Conservation (phyloP, 1,140 invertebrate genomes). For the Lordiphosa clarofinis region DNA sequence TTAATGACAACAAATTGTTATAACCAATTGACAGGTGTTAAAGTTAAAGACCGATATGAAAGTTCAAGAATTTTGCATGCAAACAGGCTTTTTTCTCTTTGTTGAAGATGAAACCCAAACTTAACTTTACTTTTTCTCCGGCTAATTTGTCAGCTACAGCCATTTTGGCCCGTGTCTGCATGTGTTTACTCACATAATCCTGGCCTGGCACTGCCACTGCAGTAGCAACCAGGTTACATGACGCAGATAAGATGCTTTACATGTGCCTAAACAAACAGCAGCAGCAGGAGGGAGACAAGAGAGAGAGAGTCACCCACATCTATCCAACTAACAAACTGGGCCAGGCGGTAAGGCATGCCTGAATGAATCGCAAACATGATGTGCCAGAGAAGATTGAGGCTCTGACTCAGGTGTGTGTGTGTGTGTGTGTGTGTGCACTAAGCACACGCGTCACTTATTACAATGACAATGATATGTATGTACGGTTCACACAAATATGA, state of each 20-base stretch:
- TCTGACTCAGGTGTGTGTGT: slow-evolving; percentile 27
- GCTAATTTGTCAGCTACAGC: slow-evolving; percentile 15
- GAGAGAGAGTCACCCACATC: slow-evolving; percentile 26
- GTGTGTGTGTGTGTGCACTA: slow-evolving; percentile 39
- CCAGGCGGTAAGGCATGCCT: slow-evolving; percentile 51
- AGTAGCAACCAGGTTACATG: slow-evolving; percentile 44
- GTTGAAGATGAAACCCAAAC: no score
- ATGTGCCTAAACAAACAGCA: slow-evolving; percentile 72
- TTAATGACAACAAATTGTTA: slow-evolving; percentile 71
- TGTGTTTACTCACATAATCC: slow-evolving; percentile 57
- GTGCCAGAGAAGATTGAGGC: slow-evolving; percentile 7
- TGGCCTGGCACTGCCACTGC: slow-evolving; percentile 26
- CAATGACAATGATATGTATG: slow-evolving; percentile 72
- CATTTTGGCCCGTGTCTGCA: slow-evolving; percentile 5
- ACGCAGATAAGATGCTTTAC: slow-evolving; percentile 71
- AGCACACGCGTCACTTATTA: slow-evolving; percentile 72
- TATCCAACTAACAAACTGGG: slow-evolving; percentile 46
- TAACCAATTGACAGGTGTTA: slow-evolving; percentile 62
- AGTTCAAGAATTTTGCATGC: slow-evolving; percentile 23
- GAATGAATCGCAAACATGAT: slow-evolving; percentile 63
- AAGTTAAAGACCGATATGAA: slow-evolving; percentile 31
- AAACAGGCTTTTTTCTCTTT: no score
- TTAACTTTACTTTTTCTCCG: no score
- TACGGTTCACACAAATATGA: slow-evolving; percentile 42
- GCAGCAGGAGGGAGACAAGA: slow-evolving; percentile 8